Evolutionary conservation across 2,113 vertebrate species (phyloP), one percentile per base, ranked within the genome.

Genomic region (Xenus cinereus): DNA sequence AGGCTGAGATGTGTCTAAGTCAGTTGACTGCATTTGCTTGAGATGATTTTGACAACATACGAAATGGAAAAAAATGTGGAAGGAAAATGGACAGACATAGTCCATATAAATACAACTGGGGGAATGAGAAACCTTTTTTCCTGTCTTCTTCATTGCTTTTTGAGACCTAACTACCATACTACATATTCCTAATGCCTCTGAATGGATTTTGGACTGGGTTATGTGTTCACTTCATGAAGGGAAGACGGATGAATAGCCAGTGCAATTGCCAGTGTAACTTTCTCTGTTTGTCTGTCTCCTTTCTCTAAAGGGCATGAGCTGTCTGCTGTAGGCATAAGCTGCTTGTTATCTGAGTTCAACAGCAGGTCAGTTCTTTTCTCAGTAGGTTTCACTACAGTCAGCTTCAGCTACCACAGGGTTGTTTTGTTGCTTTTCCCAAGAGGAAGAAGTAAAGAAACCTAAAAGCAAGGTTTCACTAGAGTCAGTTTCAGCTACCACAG

Each of bases 281-380:
- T 39, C 37, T 73, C 46, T 84, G 22, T 69, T 26, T 48, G 35
- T 56, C 35, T 84, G 26, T 33, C 54, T 94, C 50, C 48, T 71
- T 82, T 57, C 56, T 88, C 56, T 71, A 79, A 95, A 96, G 45
- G 84, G 32, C 84, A 89, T 37, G 72, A 81, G 72, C 46, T 78
- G 39, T 78, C 51, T 77, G 60, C 62, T 48, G 68, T 68, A 66
- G 87, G 89, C 89, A 63, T 27, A 48, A 81, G 54, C 51, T 85
- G 56, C 74, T 94, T 89, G 56, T 81, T 88, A 50, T 90, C 66
- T 18, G 91, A 94, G 85, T 92, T 96, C 94, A 92, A 63, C 30
- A 79, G 56, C 45, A 91, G 88, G 89, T 92, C 89, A 93, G 4
- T 51, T 86, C 21, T 69, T 90, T 59, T 91, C 90, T 93, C 87